These are phyloP conservation scores for Tympanoctomys barrerae DNA, from an alignment of 2,797 vertebrate genomes.

Conservation along the genomic window DNA sequence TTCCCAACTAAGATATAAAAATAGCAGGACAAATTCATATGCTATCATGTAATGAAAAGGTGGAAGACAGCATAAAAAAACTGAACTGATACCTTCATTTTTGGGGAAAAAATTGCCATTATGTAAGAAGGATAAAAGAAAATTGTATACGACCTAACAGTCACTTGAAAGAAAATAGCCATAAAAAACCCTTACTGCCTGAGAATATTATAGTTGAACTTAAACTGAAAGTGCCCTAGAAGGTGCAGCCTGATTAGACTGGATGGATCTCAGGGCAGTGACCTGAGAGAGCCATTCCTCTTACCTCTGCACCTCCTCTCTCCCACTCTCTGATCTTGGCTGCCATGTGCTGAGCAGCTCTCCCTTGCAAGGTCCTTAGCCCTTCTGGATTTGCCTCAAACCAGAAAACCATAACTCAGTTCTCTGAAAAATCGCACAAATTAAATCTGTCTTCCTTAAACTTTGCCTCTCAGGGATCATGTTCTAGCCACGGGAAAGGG, in stretches of 20 bases:
- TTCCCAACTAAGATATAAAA: conserved; percentile 1
- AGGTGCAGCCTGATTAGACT: neutral
- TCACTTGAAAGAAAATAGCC: neutral
- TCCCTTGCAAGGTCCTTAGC: neutral
- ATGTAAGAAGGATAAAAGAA: neutral
- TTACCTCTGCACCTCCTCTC: neutral
- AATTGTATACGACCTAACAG: neutral
- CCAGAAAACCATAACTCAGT: neutral
- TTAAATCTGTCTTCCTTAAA: neutral
- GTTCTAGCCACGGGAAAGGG: neutral
- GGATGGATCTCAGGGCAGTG: neutral
- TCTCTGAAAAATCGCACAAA: neutral
- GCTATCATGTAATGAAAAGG: neutral
- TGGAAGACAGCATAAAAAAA: neutral
- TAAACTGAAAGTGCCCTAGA: neutral
- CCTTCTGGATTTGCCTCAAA: neutral
- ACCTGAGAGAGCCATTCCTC: neutral
- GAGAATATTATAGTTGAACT: neutral
- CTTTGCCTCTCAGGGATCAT: neutral
- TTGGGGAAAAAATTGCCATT: neutral
- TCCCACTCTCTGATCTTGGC: too few species aligned
- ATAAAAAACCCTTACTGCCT: neutral
- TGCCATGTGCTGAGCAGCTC: neutral
- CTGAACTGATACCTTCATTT: neutral
- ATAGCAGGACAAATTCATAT: neutral